phyloP scores from a whole-genome alignment of 2,797 vertebrate species.

The Orestias chungarensis region DNA sequence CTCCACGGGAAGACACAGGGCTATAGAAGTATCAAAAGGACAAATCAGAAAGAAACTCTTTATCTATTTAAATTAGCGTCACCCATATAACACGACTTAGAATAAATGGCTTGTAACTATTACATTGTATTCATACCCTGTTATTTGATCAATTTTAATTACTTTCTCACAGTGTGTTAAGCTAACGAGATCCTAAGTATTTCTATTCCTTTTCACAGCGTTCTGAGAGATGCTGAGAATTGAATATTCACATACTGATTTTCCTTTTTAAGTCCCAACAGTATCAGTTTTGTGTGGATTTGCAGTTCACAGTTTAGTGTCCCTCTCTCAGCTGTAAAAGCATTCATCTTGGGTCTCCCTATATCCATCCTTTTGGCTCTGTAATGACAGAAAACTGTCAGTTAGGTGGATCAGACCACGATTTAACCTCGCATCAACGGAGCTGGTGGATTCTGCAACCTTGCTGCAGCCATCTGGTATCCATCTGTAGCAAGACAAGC shows the following conservation, averaged over 20 bases:
- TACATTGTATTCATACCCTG: neutral
- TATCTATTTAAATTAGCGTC: constrained; percentile 37
- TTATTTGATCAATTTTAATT: constrained; percentile 17
- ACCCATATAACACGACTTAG: constrained; percentile 27
- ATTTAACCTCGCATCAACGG: constrained; percentile 30
- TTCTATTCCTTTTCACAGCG: neutral
- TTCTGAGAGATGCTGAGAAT: constrained; percentile 18
- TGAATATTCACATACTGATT: constrained; percentile 26
- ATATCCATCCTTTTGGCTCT: constrained; percentile 41
- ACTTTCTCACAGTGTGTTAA: constrained; percentile 24
- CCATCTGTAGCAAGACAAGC: constrained; percentile 52
- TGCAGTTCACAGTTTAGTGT: constrained; percentile 44
- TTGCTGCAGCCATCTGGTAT: constrained; percentile 62
- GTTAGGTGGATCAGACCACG: constrained; percentile 49
- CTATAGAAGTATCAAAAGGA: too few species aligned
- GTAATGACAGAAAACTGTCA: constrained; percentile 60
- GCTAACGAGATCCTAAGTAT: constrained; percentile 6
- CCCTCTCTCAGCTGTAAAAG: constrained; percentile 46
- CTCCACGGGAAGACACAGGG: too few species aligned
- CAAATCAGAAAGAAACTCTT: constrained; percentile 27
- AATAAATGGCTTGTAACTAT: constrained; percentile 32
- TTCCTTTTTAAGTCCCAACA: constrained; percentile 13
- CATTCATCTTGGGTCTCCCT: constrained; percentile 47
- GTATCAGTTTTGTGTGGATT: constrained; percentile 32
- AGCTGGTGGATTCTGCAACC: constrained; percentile 33